Percentiles rank a stretch among this genome's conserved stretches.
phyloP scores from a whole-genome alignment of 2,113 vertebrate species.

The Panurus biarmicus region DNA sequence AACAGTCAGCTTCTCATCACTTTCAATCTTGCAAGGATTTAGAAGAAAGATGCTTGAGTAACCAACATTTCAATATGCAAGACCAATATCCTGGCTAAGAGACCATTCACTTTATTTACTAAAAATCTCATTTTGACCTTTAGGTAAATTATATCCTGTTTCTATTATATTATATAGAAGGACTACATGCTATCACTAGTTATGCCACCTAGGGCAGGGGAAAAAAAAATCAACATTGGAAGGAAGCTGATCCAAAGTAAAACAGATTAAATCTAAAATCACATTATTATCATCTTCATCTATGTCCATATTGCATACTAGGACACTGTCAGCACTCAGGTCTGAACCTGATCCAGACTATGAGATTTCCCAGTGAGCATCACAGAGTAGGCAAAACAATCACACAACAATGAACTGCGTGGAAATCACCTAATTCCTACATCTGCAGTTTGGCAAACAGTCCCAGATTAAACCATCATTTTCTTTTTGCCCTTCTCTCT shows the following conservation, averaged over 20 bases:
- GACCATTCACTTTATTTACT: not conserved
- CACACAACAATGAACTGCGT: not conserved
- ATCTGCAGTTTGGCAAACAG: not conserved
- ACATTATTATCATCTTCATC: not conserved
- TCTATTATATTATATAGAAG: not conserved
- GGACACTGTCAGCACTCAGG: not conserved
- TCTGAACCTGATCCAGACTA: not conserved
- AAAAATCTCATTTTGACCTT: not conserved
- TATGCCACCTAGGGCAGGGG: not conserved
- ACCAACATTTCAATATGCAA: not conserved
- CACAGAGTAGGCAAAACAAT: not conserved
- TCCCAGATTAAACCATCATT: not conserved
- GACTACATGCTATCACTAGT: not conserved
- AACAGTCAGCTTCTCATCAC: not conserved
- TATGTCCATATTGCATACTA: not conserved
- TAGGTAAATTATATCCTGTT: not conserved
- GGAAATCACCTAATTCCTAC: not conserved
- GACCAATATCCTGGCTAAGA: not conserved
- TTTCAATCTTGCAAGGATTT: not conserved
- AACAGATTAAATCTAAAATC: not conserved
- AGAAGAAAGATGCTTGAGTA: not conserved
- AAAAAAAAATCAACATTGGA: not conserved
- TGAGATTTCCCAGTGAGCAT: slow-evolving; percentile 5
- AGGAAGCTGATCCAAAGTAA: not conserved
- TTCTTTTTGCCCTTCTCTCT: not conserved